phyloP scores from a whole-genome alignment of 2,113 vertebrate genomes.

The Melanerpes formicivorus region DNA sequence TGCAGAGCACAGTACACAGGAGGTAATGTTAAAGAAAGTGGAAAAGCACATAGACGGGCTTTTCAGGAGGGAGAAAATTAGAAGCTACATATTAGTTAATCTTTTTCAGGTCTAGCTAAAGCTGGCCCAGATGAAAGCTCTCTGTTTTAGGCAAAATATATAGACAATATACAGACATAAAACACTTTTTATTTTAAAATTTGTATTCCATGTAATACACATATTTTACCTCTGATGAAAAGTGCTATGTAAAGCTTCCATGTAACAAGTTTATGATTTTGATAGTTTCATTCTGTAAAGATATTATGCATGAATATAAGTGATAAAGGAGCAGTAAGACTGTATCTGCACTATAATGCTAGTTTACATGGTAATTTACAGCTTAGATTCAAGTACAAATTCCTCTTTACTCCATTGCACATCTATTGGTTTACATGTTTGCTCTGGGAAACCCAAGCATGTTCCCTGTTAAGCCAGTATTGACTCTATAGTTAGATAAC shows the following conservation, averaged over 20 bases:
- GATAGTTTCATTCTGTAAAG: not conserved
- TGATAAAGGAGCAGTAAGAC: not conserved
- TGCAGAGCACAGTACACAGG: not conserved
- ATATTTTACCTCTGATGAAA: not conserved
- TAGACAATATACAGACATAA: not conserved
- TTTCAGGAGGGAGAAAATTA: not conserved
- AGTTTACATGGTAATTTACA: not conserved
- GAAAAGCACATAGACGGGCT: not conserved
- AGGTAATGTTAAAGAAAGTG: not conserved
- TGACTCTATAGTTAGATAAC: not conserved
- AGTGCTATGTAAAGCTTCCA: rapidly evolving
- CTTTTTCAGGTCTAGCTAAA: not conserved
- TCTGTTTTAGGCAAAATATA: not conserved
- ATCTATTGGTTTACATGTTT: not conserved
- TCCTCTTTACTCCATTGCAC: not conserved
- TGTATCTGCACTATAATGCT: not conserved
- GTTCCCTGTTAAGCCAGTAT: not conserved
- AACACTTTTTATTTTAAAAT: not conserved
- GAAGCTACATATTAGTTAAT: not conserved
- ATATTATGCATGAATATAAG: not conserved
- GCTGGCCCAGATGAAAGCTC: not conserved
- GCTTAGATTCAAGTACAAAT: not conserved
- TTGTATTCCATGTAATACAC: not conserved
- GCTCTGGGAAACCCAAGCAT: not conserved
- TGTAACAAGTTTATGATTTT: not conserved